Conservation (phyloP, 2,113 vertebrate genomes). For the Eublepharis macularius region DNA sequence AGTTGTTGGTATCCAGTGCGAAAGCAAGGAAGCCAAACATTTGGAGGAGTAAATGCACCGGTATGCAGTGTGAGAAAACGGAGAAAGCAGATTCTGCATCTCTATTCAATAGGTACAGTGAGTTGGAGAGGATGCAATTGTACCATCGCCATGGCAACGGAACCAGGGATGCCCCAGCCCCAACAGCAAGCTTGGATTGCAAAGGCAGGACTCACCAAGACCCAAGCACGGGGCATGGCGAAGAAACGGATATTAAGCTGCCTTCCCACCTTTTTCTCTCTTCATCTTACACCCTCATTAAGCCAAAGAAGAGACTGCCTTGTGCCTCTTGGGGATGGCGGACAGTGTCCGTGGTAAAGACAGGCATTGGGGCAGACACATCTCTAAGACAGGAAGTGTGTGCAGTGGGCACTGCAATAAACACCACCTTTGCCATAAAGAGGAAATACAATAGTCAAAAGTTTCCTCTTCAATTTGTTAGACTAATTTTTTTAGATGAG, state of each 20-base stretch:
- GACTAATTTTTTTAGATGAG: not conserved
- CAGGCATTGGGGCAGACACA: not conserved
- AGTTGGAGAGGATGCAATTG: not conserved
- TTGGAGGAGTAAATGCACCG: not conserved
- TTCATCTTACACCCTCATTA: too few species aligned
- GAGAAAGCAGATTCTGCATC: not conserved
- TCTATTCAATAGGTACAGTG: not conserved
- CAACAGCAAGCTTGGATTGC: not conserved
- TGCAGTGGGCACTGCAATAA: too few species aligned
- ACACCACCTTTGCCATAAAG: not conserved
- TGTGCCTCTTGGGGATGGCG: not conserved
- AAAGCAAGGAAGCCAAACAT: not conserved
- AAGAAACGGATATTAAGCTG: too few species aligned
- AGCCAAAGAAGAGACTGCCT: not conserved
- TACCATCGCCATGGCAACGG: constrained; percentile 25
- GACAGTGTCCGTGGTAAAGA: not conserved
- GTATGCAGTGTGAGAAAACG: not conserved
- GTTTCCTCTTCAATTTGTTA: not conserved
- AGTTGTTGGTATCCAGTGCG: not conserved
- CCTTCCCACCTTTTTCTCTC: not conserved
- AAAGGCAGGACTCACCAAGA: not conserved
- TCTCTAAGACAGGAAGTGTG: not conserved
- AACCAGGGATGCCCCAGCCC: constrained; percentile 10
- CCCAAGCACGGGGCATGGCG: not conserved
- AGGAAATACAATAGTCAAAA: not conserved